These are phyloP conservation scores for Delphinapterus leucas DNA, from an alignment of 2,113 vertebrate genomes.

Conservation along the genomic window DNA sequence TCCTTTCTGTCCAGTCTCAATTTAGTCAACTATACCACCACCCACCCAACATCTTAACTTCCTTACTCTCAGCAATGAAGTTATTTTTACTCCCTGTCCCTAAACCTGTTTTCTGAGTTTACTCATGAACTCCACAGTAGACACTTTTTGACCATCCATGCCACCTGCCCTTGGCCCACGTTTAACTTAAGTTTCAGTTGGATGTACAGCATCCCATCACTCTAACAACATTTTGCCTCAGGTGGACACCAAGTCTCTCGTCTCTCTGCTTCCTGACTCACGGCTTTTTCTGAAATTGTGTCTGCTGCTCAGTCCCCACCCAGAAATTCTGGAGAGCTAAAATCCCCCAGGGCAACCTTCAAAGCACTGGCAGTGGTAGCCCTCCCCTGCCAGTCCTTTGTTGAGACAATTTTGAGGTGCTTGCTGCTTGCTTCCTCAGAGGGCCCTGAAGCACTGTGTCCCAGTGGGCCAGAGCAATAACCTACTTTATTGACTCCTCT, in stretches of 20 bases:
- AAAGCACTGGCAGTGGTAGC: neutral
- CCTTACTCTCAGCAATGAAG: neutral
- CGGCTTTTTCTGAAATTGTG: neutral
- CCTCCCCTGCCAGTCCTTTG: neutral
- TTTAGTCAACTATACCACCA: neutral
- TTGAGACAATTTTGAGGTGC: neutral
- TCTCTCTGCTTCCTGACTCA: neutral
- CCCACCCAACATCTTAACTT: neutral
- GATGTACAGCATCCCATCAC: neutral
- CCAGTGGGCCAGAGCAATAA: neutral
- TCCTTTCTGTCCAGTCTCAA: neutral
- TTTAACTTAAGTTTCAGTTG: neutral
- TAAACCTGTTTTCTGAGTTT: neutral
- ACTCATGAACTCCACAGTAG: neutral
- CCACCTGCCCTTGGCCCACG: neutral
- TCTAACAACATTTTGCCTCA: neutral
- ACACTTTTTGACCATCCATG: neutral
- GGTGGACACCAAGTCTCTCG: neutral
- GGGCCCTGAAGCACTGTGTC: too few relatives aligned
- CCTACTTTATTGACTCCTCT: neutral
- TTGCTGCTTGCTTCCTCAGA: neutral
- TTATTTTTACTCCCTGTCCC: neutral
- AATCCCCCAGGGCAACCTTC: neutral
- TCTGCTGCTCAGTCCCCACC: neutral
- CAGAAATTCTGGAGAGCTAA: neutral